Base-by-base conservation (phyloP, 2,797 vertebrate species). In the Lepus oiostolus region DNA sequence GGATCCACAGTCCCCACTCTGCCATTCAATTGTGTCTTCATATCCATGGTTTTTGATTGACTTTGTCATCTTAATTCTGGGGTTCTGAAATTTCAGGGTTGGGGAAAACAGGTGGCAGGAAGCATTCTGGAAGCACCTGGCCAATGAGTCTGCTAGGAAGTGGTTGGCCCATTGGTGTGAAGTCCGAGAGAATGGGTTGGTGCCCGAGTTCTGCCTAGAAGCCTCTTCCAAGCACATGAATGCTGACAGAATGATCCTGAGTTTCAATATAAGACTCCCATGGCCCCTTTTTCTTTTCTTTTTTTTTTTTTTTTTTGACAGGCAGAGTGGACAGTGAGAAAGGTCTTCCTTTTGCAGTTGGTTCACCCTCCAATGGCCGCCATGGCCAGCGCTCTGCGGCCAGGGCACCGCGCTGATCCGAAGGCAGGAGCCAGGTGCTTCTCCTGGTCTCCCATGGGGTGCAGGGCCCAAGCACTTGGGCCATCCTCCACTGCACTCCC, bases 31-130 rank as follows among this genome's bases (percentile, higher is more conserved):
- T 17, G 9, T 92, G 90, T 79, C 76, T 95, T 87, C 90, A 62
- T 83, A 70, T 91, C 88, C 86, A 30, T 85, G 38, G 50, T 58
- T 94, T 97, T 2, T 21, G 0, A 28, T 94, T 60, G 58, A 35
- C 92, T 96, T 85, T 63, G 96, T 94, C 74, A 24, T 90, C 62
- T 86, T 95, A 71, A 70, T 72, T 95, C 94, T 96, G 94, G 3
- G 58, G 76, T 88, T 63, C 16, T 11, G 38, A 91, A 70, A 47
- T 21, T 80, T 65, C 24, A n/a, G 35, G 4, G 3, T 13, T 86
- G 67, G 17, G 19, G 67, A 22, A 76, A 80, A n/a, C 70, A 35
- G 30, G 32, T 22, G n/a, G 10, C 26, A 21, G 60, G 32, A 77
- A 68, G 65, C 19, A 2, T 47, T n/a, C 65, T 38, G 77, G 32